Percentiles rank a stretch among this genome's conserved stretches.
phyloP scores from a whole-genome alignment of 2,888 invertebrate genomes.

The Drosophila subsilvestris region DNA sequence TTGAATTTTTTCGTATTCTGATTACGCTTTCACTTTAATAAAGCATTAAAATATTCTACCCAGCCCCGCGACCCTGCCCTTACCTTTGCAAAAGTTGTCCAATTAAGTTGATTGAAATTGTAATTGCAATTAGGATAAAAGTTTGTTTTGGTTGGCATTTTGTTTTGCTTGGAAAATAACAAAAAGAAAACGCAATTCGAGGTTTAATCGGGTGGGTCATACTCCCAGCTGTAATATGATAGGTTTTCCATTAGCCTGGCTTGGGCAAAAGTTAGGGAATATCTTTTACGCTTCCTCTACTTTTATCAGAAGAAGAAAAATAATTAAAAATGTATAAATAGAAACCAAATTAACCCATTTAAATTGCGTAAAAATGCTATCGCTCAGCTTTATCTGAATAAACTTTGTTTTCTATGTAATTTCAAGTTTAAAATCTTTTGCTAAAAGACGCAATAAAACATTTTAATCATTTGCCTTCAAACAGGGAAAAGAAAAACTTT shows the following conservation, averaged over 20 bases:
- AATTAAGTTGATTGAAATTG: constrained; percentile 69
- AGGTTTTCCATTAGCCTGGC: too few relatives aligned
- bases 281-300: too few relatives aligned
- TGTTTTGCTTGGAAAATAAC: constrained; percentile 8
- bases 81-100: constrained; percentile 24
- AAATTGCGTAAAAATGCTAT: neutral
- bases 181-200: neutral
- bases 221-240: constrained; percentile 6
- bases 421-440: neutral
- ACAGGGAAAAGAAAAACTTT: neutral
- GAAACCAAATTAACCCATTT: neutral
- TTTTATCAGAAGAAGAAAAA: too few relatives aligned
- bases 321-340: too few relatives aligned
- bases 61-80: neutral
- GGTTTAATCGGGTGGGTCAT: neutral
- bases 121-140: constrained; percentile 58
- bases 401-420: neutral
- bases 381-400: neutral
- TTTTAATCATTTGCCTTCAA: neutral
- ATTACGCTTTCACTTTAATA: constrained; percentile 26
- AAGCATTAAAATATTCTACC: constrained; percentile 22
- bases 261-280: too few relatives aligned
- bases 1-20: constrained; percentile 8
- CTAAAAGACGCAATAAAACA: neutral
- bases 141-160: constrained; percentile 20